Evolutionary conservation across 2,113 vertebrate genomes (phyloP).

Genomic region (Dicerorhinus sumatrensis): DNA sequence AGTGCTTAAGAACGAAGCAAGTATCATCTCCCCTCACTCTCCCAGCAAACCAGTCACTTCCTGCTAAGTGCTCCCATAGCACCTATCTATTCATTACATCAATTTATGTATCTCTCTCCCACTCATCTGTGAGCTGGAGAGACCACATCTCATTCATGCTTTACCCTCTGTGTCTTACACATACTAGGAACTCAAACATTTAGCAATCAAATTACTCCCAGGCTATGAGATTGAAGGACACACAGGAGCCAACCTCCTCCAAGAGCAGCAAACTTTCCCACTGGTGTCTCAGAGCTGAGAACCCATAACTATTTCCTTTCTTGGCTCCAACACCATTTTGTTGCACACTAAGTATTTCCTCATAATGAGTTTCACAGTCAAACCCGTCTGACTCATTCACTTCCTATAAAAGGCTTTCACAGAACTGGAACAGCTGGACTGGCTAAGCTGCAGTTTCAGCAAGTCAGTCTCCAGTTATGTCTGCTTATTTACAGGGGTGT

Average conservation of each 20-base stretch:
- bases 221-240: neutral
- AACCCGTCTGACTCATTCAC: slow-evolving; percentile 79
- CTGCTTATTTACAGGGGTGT: slow-evolving; percentile 71
- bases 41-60: neutral
- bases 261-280: slow-evolving; percentile 46
- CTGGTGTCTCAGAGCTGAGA: slow-evolving; percentile 39
- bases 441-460: slow-evolving; percentile 73
- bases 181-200: slow-evolving; percentile 46
- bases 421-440: slow-evolving; percentile 67
- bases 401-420: slow-evolving; percentile 79
- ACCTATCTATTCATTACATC: neutral
- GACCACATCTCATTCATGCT: slow-evolving; percentile 18
- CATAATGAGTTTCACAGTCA: slow-evolving; percentile 75
- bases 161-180: neutral
- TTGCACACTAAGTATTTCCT: slow-evolving; percentile 75
- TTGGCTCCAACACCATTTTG: slow-evolving; percentile 71
- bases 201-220: slow-evolving; percentile 31
- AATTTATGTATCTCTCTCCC: neutral
- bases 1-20: slow-evolving; percentile 52
- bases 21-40: neutral
- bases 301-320: slow-evolving; percentile 38
- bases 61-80: neutral
- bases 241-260: neutral
- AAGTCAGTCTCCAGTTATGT: slow-evolving; percentile 78
- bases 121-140: slow-evolving; percentile 26